phyloP scores from a whole-genome alignment of 2,888 invertebrate species.

The Limnephilus auricula region DNA sequence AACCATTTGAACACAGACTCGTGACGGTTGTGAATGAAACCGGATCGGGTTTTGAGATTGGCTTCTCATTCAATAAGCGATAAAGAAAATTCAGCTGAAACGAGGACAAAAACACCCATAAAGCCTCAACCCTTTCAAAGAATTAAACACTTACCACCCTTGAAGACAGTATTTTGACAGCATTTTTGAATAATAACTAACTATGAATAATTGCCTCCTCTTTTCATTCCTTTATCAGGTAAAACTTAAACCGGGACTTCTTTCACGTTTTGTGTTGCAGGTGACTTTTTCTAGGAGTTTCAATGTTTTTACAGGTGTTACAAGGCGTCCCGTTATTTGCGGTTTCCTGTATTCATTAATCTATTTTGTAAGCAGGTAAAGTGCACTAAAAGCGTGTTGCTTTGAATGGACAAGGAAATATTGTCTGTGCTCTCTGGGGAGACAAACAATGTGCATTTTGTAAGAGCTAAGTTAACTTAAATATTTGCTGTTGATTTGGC shows the following conservation, averaged over 20 bases:
- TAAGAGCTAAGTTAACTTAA: background rate
- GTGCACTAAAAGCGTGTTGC: conserved; percentile 13
- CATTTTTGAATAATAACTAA: conserved; percentile 40
- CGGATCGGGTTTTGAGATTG: conserved; percentile 46
- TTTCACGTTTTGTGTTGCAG: conserved; percentile 6
- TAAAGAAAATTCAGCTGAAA: conserved; percentile 22
- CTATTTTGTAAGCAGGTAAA: conserved; percentile 27
- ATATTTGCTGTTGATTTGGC: conserved; percentile 29
- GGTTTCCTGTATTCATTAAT: conserved; percentile 41
- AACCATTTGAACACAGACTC: conserved; percentile 9
- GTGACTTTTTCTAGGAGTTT: conserved; percentile 48
- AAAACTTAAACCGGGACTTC: conserved; percentile 33
- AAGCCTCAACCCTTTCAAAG: conserved; percentile 40
- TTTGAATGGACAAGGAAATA: conserved; percentile 5
- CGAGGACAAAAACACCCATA: background rate
- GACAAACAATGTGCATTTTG: conserved; percentile 12
- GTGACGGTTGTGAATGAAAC: conserved; percentile 39
- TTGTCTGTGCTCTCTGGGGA: conserved; percentile 6
- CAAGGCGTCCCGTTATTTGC: conserved; percentile 26
- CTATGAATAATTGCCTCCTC: conserved; percentile 48
- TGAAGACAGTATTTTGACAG: conserved; percentile 46
- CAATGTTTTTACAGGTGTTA: conserved; percentile 51
- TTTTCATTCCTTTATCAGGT: conserved; percentile 6
- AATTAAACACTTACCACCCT: conserved; percentile 12
- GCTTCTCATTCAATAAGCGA: conserved; percentile 33